Evolutionary conservation across 2,113 vertebrate genomes (phyloP).

Genomic region (Melanerpes aurifrons): DNA sequence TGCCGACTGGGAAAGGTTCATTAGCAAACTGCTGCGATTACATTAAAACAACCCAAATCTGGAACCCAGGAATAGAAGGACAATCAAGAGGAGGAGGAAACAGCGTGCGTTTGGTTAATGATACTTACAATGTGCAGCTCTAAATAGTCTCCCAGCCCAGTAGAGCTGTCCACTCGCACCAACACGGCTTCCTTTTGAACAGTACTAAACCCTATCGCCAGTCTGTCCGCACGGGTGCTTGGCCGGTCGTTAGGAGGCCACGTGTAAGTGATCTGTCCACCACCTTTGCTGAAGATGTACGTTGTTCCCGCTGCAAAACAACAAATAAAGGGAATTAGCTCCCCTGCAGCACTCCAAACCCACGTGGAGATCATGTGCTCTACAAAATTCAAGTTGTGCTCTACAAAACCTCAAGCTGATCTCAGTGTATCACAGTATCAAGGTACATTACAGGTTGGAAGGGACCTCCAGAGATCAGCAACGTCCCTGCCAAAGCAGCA

Average conservation of each 20-base stretch:
- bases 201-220: slow-evolving; percentile 98
- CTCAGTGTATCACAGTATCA: no score
- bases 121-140: slow-evolving; percentile 99
- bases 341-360: not conserved
- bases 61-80: not conserved
- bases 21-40: not conserved
- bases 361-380: not conserved
- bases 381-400: not conserved
- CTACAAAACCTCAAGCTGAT: not conserved
- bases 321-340: slow-evolving; percentile 48
- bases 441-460: no score
- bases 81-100: not conserved
- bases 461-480: no score
- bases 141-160: slow-evolving; percentile 96
- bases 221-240: slow-evolving; percentile 95
- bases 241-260: slow-evolving; percentile 98
- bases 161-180: slow-evolving; percentile 97
- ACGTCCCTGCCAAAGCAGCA: no score
- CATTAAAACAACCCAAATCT: not conserved
- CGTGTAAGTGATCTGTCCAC: slow-evolving; percentile 97
- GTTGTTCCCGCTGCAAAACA: slow-evolving; percentile 91
- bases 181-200: slow-evolving; percentile 94
- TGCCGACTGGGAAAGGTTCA: not conserved
- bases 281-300: slow-evolving; percentile 97
- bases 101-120: not conserved